Percentiles rank a stretch among this genome's conserved stretches.
phyloP scores from a whole-genome alignment of 1,140 invertebrate species.

The Euborellia annulipes region DNA sequence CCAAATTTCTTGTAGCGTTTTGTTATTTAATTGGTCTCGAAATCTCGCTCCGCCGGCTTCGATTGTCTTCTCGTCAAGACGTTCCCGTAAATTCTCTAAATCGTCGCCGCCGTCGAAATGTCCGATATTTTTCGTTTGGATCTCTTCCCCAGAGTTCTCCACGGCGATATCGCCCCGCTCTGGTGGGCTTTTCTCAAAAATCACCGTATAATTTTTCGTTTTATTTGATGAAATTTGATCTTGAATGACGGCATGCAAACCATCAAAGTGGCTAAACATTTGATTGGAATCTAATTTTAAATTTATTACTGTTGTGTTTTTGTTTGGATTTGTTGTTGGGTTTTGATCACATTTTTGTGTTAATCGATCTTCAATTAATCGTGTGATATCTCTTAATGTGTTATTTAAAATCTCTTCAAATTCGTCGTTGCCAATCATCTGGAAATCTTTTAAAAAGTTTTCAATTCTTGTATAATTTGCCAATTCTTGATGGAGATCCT shows the following conservation, averaged over 20 bases:
- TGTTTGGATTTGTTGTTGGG: conserved; percentile 7
- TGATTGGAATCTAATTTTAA: background rate
- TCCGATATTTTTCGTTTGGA: no score
- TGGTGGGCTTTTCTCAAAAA: conserved; percentile 4
- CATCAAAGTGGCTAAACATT: no score
- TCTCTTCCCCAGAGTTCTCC: no score
- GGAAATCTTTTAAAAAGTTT: background rate
- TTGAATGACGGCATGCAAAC: no score
- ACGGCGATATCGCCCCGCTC: no score
- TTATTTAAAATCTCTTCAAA: background rate
- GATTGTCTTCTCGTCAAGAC: no score
- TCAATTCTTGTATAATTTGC: conserved; percentile 7
- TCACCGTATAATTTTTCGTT: background rate
- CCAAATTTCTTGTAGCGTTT: no score
- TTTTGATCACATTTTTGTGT: conserved; percentile 1
- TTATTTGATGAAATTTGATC: background rate
- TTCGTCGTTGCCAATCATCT: background rate
- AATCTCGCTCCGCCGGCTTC: no score
- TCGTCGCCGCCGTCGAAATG: no score
- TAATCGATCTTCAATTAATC: background rate
- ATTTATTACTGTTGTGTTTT: background rate
- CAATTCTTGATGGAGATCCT: background rate
- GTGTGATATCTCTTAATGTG: background rate
- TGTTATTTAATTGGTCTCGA: no score
- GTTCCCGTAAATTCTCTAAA: no score